Base-by-base conservation (phyloP, 2,888 invertebrate species). In the Hermaeophaga mercurialis region DNA sequence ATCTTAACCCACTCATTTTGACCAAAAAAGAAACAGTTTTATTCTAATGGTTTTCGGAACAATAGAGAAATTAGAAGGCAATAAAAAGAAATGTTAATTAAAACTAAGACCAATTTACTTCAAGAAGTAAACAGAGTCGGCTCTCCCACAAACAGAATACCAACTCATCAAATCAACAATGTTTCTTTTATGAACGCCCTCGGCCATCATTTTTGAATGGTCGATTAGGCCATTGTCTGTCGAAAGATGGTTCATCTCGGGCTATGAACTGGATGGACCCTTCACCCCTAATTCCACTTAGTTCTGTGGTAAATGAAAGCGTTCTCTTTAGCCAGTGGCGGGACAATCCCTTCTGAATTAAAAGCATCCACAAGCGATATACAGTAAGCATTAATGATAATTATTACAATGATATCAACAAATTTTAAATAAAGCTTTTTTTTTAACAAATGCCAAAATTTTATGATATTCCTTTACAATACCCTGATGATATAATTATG, bases 161-260 rank as follows among this genome's bases (percentile, higher is more conserved):
- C 56, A 45, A 56, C 63, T 63, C 63, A 66, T 66, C 62, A 59
- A 58, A 60, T 56, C 59, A 53, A 66, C 63, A 62, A 62, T 54
- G 61, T 58, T 61, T 58, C 65, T 64, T 56, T 64, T 58, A 56
- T 59, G 57, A 22, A 55, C 59, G 61, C 58, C 60, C 61, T 55
- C 62, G 28, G 48, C 54, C 48, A 48, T 34, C 26, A 26, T 56
- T 57, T 59, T 57, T 45, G 59, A 60, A 59, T 50, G 59, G 55
- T 60, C 63, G 63, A 64, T 64, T 65, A 62, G 64, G 55, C 64
- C 56, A 65, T 68, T 68, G 68, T 67, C 64, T 64, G 65, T 26
- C 38, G 46, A 33, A 49, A 36, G 56, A 53, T 19, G 48, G 45
- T 49, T 47, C 44, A 41, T 59, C 56, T 56, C 49, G 43, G 50